Base-by-base conservation (phyloP, 2,797 vertebrate species). In the Malurus leucopterus region DNA sequence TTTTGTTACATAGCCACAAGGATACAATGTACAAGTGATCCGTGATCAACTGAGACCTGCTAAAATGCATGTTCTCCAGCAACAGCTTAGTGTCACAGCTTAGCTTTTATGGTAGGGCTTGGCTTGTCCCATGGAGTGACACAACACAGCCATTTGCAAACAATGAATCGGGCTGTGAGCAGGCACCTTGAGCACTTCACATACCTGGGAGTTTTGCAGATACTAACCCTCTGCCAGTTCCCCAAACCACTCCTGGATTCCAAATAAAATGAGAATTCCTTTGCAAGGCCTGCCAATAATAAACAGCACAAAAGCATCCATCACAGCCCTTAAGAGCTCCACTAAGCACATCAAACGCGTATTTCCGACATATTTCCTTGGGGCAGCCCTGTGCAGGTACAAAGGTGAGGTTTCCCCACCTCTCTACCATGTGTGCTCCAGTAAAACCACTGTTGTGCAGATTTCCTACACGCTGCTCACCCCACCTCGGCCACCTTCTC, bases 201-300 rank as follows among this genome's bases (percentile, higher is more conserved):
- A 82, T 76, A 86, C 71, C 82, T 87, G 19, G 4, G 29, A 87
- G 76, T n/a, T 87, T 65, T 89, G 70, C 75, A 93, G 84, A 54
- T 68, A 84, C 69, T 84, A 95, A 79, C 81, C 30, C 81, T 84
- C 72, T 44, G 23, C 69, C 68, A 65, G 86, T 38, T 86, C 54
- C 75, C 51, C 54, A 84, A 80, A 92, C 92, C 92, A 93, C 92
- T 93, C 92, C 92, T 94, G 81, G 77, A 93, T 93, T 90, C 81
- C 84, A 95, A 91, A 88, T 62, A 86, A 81, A 91, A 91, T 54
- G 50, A 88, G 76, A 90, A 95, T 91, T 93, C 92, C 91, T 93
- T 84, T 74, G 65, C 0, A 0, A 94, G 93, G 75, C 65, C 90
- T 90, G 88, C 84, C 91, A 68, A 74, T 82, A 93, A 93, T 65